Evolutionary conservation across 2,113 vertebrate species (phyloP), one percentile per base, ranked within the genome.

Genomic region (Cairina moschata): DNA sequence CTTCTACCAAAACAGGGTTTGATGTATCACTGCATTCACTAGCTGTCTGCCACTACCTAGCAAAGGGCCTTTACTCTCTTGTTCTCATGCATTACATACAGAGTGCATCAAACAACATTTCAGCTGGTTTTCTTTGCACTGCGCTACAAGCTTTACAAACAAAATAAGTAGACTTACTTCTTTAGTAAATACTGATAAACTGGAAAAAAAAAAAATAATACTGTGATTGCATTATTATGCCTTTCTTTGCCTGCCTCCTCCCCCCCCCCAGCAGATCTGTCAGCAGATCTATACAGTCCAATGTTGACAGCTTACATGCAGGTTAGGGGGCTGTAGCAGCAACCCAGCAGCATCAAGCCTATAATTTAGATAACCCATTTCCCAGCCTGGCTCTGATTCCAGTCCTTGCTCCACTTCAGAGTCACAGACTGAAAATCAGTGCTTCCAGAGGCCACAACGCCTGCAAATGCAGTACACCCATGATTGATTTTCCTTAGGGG

Each of bases 401-500:
- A 80, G 38, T 29, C 63, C 22, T 52, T 76, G 58, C 12, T 17
- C 58, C 46, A 44, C 17, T 75, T 56, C 28, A 17, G 50, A 59
- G 54, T 23, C 67, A 44, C 16, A 29, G 38, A 80, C 36, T 59
- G 59, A 86, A 80, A 58, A 31, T 42, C 54, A 80, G 26, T n/a
- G 36, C 46, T 93, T 94, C 55, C 69, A 81, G 54, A 54, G n/a
- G 25, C 85, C 74, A 90, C 60, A 54, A n/a, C 3, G 8, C 90
- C 87, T 71, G 78, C 14, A 4, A 83, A 55, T 3, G 13, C 86
- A 86, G 72, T 69, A 73, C 75, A 96, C 86, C 42, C 76, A 18
- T 29, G 67, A 91, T 18, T 85, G 46, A 95, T 95, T 94, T 95
- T 94, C 90, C 82, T 94, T 85, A 59, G 38, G 25, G 32, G 85